A percentile compares a stretch with the other conserved stretches of the same genome.
phyloP scores from a whole-genome alignment of 2,888 invertebrate species.

The Neria commutata region DNA sequence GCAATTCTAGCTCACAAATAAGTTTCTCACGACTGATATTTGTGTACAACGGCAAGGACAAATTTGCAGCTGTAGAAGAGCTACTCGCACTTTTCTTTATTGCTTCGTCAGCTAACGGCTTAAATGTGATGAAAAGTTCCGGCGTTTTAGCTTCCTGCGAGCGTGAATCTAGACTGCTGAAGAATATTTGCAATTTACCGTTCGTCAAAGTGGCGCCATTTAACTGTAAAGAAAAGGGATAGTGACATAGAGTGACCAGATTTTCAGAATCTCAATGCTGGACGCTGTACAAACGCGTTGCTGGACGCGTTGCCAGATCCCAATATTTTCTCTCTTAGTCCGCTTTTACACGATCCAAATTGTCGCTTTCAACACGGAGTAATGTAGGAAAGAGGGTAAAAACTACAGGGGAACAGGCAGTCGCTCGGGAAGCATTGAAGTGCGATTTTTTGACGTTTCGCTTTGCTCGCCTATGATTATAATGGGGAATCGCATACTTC shows the following conservation, averaged over 20 bases:
- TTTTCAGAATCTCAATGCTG: no score
- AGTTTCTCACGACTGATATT: constrained; percentile 49
- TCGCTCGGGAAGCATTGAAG: no score
- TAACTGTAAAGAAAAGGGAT: constrained; percentile 36
- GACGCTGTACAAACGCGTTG: no score
- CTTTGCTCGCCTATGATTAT: no score
- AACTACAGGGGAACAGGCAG: no score
- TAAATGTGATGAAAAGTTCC: constrained; percentile 43
- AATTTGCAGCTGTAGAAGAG: constrained; percentile 5
- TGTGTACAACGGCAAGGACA: constrained; percentile 51
- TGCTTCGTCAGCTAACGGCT: neutral
- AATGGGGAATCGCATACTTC: no score
- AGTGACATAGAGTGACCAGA: neutral
- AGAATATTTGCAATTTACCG: constrained; percentile 39
- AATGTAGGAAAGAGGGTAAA: no score
- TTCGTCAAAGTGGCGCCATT: constrained; percentile 47
- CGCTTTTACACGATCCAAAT: no score
- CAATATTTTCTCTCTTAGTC: no score
- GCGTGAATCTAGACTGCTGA: constrained; percentile 17
- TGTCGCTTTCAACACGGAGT: no score
- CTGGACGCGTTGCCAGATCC: no score
- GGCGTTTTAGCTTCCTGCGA: constrained; percentile 36
- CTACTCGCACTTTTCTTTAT: constrained; percentile 8
- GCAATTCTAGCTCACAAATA: constrained; percentile 51
- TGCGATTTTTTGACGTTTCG: no score